phyloP scores from a whole-genome alignment of 2,797 vertebrate species.

The Microctenopoma steveboyesi region DNA sequence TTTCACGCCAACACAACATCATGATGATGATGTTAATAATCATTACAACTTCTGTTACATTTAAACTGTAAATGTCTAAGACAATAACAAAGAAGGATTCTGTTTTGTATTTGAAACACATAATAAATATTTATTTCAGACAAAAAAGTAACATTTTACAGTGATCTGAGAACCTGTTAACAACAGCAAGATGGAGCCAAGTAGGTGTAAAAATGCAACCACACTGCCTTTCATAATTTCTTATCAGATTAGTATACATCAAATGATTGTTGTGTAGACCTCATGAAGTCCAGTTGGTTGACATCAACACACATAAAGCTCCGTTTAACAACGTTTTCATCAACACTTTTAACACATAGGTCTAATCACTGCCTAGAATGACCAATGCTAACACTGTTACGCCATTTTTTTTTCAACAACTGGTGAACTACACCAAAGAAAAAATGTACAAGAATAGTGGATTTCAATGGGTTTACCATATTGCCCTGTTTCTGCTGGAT shows the following conservation, averaged over 20 bases:
- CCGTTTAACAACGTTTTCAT: background rate
- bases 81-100: background rate
- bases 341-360: background rate
- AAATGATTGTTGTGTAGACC: constrained; percentile 21
- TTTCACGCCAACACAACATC: background rate
- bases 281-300: constrained; percentile 44
- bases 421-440: background rate
- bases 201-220: constrained; percentile 10
- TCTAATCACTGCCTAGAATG: background rate
- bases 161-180: constrained; percentile 73
- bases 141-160: constrained; percentile 80
- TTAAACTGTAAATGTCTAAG: background rate
- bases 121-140: constrained; percentile 84
- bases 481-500: background rate
- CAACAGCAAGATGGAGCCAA: constrained; percentile 59
- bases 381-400: background rate
- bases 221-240: constrained; percentile 60
- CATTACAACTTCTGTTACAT: too few species aligned
- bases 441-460: background rate
- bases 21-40: too few species aligned
- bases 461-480: background rate
- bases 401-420: background rate
- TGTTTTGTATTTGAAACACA: constrained; percentile 74
- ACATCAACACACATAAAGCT: constrained; percentile 43
- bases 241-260: constrained; percentile 37